Conservation (phyloP, 1,140 invertebrate genomes). For the Chionoecetes opilio region DNA sequence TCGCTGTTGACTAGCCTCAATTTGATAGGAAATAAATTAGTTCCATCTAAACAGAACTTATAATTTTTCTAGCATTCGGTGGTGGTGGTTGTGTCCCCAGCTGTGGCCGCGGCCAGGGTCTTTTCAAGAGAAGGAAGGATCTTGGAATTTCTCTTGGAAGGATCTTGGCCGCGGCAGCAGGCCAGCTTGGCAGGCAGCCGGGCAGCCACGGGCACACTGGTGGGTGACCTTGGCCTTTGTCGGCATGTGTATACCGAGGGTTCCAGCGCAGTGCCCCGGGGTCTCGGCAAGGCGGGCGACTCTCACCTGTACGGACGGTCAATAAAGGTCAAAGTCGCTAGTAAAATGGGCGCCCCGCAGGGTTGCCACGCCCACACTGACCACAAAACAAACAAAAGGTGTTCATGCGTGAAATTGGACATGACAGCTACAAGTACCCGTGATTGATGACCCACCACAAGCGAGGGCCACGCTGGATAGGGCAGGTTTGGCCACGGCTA, state of each 20-base stretch:
- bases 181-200: not conserved
- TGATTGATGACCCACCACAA: not conserved
- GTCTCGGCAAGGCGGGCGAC: not conserved
- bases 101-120: too few species aligned
- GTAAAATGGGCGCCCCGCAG: constrained; percentile 34
- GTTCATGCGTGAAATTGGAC: constrained; percentile 44
- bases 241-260: not conserved
- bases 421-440: constrained; percentile 30
- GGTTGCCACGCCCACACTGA: not conserved
- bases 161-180: too few species aligned
- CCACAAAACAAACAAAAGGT: constrained; percentile 65
- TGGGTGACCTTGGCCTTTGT: too few species aligned
- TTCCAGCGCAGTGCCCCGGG: not conserved
- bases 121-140: too few species aligned
- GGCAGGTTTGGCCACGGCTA: not conserved
- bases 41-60: too few species aligned
- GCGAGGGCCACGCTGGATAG: not conserved
- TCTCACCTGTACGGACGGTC: constrained; percentile 24
- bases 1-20: too few species aligned
- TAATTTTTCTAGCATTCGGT: too few species aligned
- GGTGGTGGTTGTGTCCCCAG: too few species aligned
- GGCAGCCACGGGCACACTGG: not conserved
- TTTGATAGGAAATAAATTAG: too few species aligned
- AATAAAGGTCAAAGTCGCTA: constrained; percentile 38
- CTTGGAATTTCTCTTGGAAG: too few species aligned